Conservation (phyloP, 2,113 vertebrate genomes). For the Lathamus discolor region DNA sequence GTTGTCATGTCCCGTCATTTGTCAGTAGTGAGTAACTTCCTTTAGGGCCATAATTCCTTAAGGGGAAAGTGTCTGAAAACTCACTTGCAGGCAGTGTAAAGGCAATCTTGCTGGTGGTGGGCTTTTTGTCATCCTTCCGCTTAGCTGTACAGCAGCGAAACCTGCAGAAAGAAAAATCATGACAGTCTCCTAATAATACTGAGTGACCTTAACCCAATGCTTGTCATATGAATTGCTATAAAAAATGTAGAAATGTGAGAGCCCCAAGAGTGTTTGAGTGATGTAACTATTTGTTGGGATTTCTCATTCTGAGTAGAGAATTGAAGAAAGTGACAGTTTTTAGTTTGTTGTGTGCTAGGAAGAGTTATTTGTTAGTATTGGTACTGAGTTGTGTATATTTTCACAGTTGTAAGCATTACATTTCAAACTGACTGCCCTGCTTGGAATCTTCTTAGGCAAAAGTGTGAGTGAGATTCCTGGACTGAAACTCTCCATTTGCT, state of each 20-base stretch:
- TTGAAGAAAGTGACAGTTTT: background rate
- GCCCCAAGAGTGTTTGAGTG: background rate
- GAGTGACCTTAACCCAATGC: background rate
- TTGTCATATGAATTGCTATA: background rate
- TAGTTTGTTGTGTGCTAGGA: background rate
- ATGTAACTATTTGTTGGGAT: background rate
- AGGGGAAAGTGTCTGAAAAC: background rate
- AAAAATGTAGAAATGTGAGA: background rate
- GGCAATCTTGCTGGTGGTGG: slow-evolving; percentile 70
- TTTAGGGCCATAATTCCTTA: background rate
- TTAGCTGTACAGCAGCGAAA: slow-evolving; percentile 60
- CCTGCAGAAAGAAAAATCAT: slow-evolving; percentile 29
- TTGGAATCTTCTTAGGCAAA: background rate
- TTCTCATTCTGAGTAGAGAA: background rate
- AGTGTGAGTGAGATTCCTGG: background rate
- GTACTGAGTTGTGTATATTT: background rate
- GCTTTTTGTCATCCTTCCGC: slow-evolving; percentile 68
- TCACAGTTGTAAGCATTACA: background rate
- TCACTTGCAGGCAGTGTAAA: slow-evolving; percentile 74
- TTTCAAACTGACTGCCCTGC: background rate
- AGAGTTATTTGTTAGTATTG: background rate
- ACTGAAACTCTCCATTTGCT: background rate
- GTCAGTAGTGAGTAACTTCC: background rate
- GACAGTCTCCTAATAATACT: background rate
- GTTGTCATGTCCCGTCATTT: background rate